Conservation (phyloP, 2,797 vertebrate genomes). For the Rallus crepitans region DNA sequence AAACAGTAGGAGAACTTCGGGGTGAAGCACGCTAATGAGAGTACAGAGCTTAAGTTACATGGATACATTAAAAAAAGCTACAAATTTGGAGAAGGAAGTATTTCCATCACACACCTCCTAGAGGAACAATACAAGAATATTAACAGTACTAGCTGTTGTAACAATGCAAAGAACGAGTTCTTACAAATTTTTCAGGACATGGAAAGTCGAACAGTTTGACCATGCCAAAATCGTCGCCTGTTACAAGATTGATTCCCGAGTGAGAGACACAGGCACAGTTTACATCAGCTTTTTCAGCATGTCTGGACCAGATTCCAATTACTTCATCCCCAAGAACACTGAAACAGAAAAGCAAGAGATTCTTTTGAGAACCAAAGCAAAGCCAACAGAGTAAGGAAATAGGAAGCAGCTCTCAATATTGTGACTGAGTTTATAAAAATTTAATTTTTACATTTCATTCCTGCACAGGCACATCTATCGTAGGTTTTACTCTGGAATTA, state of each 20-base stretch:
- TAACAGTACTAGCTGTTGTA: neutral
- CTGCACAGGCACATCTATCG: neutral
- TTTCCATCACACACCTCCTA: neutral
- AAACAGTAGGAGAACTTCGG: neutral
- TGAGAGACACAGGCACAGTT: conserved; percentile 98
- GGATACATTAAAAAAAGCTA: neutral
- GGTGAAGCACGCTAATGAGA: neutral
- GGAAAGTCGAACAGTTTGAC: conserved; percentile 99
- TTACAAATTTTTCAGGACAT: conserved; percentile 98
- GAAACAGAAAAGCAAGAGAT: conserved; percentile 17
- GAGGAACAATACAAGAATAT: neutral
- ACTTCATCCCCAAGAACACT: conserved; percentile 98
- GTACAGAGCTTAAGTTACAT: accelerated
- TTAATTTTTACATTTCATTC: neutral
- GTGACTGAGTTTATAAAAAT: neutral
- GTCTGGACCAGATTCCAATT: conserved; percentile 96
- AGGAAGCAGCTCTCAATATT: neutral
- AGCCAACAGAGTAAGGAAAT: neutral
- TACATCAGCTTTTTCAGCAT: conserved; percentile 94
- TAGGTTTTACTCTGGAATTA: neutral
- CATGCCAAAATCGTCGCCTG: conserved; percentile 98
- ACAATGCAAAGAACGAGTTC: conserved; percentile 41
- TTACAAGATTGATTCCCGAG: conserved; percentile 95
- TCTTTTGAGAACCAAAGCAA: neutral
- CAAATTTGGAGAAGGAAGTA: neutral